phyloP scores from a whole-genome alignment of 2,113 vertebrate genomes.

The Columba livia region DNA sequence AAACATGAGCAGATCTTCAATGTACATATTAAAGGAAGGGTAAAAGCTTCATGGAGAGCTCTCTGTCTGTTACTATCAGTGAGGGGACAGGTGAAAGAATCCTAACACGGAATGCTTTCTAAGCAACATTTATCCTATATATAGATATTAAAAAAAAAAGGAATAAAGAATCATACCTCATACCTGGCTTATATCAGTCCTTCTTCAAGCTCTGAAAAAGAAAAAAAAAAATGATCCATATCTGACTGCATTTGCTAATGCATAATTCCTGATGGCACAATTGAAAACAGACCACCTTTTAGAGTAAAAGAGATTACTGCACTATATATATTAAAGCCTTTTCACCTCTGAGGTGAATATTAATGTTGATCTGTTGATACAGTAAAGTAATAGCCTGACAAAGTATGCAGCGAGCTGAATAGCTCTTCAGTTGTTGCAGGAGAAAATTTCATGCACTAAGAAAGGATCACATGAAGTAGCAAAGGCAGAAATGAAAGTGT shows the following conservation, averaged over 20 bases:
- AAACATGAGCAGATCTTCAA: neutral
- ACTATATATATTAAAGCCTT: neutral
- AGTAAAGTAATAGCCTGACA: neutral
- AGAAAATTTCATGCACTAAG: neutral
- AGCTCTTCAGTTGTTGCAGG: neutral
- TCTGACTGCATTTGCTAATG: neutral
- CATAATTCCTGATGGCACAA: neutral
- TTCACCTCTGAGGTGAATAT: neutral
- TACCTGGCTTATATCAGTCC: neutral
- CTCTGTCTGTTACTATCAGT: neutral
- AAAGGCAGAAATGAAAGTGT: neutral
- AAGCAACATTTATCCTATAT: neutral
- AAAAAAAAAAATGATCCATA: neutral
- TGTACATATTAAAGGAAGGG: neutral
- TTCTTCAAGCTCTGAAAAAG: neutral
- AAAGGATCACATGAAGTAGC: neutral
- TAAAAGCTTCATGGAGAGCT: neutral
- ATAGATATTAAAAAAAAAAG: neutral
- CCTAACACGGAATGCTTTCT: neutral
- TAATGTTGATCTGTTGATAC: neutral
- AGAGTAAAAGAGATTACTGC: neutral
- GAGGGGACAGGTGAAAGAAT: neutral
- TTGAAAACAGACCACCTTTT: neutral
- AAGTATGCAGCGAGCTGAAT: neutral
- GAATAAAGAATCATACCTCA: neutral